phyloP scores from a whole-genome alignment of 2,113 vertebrate species.

The Rattus rattus region DNA sequence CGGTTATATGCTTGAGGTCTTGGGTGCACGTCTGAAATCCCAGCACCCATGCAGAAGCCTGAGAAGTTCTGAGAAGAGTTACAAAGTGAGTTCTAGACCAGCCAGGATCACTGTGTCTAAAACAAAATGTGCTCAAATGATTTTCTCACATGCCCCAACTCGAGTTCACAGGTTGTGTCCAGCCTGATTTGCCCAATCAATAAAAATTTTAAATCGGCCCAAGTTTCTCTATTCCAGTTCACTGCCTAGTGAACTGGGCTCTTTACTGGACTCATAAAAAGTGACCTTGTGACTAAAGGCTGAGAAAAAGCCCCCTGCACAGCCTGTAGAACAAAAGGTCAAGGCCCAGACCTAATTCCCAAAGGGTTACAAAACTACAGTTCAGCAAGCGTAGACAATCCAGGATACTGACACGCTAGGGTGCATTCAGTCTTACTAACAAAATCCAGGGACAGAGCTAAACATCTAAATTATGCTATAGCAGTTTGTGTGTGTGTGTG shows the following conservation, averaged over 20 bases:
- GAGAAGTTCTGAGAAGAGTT: background rate
- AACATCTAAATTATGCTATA: background rate
- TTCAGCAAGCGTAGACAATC: conserved; percentile 41
- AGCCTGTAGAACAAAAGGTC: conserved; percentile 16
- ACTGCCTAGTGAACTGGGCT: background rate
- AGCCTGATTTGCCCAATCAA: background rate
- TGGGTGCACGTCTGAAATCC: background rate
- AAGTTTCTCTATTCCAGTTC: conserved; percentile 2
- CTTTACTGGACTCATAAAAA: background rate
- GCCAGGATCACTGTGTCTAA: background rate
- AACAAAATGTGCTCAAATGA: conserved; percentile 22
- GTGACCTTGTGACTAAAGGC: background rate
- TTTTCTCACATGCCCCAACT: background rate
- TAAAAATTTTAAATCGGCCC: background rate
- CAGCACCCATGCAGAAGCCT: background rate
- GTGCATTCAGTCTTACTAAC: conserved; percentile 6
- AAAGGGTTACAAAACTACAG: conserved; percentile 8
- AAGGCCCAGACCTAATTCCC: conserved; percentile 40
- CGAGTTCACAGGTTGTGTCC: background rate
- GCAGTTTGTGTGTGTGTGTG: background rate
- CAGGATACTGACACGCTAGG: conserved; percentile 29
- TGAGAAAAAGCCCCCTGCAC: conserved; percentile 6
- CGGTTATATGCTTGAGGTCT: background rate
- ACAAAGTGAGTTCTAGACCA: background rate
- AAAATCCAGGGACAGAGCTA: conserved; percentile 18